Evolutionary conservation across 2,888 invertebrate species (phyloP), one percentile per base, ranked within the genome.

Genomic region (Pollenia angustigena): DNA sequence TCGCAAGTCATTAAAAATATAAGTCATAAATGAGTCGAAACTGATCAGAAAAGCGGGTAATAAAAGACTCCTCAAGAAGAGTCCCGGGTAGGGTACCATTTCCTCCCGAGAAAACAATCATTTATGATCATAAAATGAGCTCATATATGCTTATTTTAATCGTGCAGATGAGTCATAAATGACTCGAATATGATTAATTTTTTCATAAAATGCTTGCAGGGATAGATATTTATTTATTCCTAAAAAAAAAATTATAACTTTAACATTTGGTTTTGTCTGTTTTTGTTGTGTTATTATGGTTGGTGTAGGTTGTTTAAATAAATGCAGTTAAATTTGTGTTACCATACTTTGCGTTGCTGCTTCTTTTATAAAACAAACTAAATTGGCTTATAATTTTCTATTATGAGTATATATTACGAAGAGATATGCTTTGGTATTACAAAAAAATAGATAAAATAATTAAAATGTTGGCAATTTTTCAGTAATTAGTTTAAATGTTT

Each of bases 401-500:
- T 46, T 54, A 32, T 32, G 32, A 32, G 32, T 42, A 9, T 44
- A 14, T 40, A 56, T 11, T 48, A 12, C 10, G 6, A n/a, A 11
- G n/a, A 32, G 16, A 23, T 40, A 11, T 7, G 23, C 4, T 71
- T 46, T 58, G 40, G 23, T 40, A n/a, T 7, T 58, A 8, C 23
- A 23, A 23, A 12, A 32, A 32, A 32, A 32, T 0, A 42, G 23
- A 56, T 56, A 64, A 72, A 81, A 54, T 69, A 81, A 54, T 66
- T 81, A 68, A 75, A 81, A 50, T 58, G 40, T 75, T 68, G 68
- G 50, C 66, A 81, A 58, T 68, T 74, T 81, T 56, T 50, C 50
- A 58, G 60, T 75, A 68, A 81, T 81, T 81, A 74, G 48, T 66
- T 66, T 81, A 75, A 78, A 68, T 78, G 56, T 46, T 68, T 23